Evolutionary conservation across 1,140 invertebrate genomes (phyloP).

Genomic region (Philotrypesis tridentata): DNA sequence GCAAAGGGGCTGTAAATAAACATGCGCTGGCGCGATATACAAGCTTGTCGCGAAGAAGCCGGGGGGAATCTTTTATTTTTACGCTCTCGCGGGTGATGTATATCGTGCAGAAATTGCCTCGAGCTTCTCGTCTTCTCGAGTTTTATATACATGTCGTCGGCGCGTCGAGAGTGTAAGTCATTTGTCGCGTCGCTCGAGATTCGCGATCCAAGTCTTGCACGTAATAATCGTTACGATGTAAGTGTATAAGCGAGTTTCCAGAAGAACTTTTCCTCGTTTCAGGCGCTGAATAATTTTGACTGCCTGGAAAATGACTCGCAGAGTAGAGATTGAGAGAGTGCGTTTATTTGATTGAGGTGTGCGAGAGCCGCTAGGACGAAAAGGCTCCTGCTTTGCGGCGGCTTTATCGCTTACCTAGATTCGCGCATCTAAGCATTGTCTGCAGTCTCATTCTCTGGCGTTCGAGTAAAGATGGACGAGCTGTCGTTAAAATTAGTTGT

Average conservation of each 20-base stretch:
- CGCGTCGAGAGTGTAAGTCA: not conserved
- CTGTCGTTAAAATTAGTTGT: no score
- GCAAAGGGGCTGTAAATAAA: slow-evolving; percentile 1
- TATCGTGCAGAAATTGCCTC: not conserved
- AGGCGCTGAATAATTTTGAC: no score
- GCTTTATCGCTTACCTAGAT: slow-evolving; percentile 30
- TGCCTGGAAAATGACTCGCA: not conserved
- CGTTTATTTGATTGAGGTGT: slow-evolving; percentile 45
- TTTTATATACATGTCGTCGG: not conserved
- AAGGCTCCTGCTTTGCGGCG: slow-evolving; percentile 32
- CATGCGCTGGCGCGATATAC: not conserved
- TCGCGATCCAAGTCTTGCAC: no score
- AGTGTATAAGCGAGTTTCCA: no score
- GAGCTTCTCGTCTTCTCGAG: not conserved
- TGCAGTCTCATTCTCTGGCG: no score
- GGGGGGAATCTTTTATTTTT: not conserved
- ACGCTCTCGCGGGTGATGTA: not conserved
- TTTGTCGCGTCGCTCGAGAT: no score
- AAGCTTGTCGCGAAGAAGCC: not conserved
- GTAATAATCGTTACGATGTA: no score
- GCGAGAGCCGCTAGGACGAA: not conserved
- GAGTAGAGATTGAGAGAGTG: slow-evolving; percentile 20
- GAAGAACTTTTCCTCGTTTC: no score
- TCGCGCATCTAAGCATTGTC: not conserved
- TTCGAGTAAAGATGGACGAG: no score